Percentiles rank a stretch among this genome's conserved stretches.
Evolutionary conservation across 2,888 invertebrate genomes (phyloP).

Genomic region (Phyto melanocephala): DNA sequence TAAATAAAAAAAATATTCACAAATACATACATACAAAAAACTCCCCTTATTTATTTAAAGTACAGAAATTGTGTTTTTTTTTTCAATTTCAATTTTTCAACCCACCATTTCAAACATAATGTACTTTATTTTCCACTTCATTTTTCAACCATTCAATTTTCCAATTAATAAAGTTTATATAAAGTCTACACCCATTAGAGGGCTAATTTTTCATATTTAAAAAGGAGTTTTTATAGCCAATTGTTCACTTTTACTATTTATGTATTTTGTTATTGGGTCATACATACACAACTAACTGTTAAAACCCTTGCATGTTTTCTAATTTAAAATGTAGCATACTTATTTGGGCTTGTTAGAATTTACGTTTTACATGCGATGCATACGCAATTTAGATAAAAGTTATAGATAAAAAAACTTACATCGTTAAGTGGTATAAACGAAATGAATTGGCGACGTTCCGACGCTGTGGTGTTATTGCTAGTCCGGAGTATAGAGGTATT

Average conservation of each 20-base stretch:
- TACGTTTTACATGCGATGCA: too few relatives aligned
- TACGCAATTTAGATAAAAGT: too few relatives aligned
- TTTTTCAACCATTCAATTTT: constrained; percentile 53
- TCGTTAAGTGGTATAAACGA: too few relatives aligned
- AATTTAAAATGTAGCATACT: not conserved
- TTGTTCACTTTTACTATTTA: constrained; percentile 10
- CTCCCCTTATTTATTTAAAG: constrained; percentile 37
- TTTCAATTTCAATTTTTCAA: constrained; percentile 45
- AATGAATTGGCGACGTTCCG: too few relatives aligned
- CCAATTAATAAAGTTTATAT: constrained; percentile 58
- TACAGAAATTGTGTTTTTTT: constrained; percentile 48
- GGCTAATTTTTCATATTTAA: constrained; percentile 37
- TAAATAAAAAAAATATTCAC: not conserved
- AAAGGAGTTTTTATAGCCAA: constrained; percentile 19
- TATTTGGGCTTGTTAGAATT: not conserved
- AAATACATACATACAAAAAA: not conserved
- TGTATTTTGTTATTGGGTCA: not conserved
- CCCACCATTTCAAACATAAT: constrained; percentile 49
- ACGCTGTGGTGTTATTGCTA: too few relatives aligned
- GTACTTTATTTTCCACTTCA: constrained; percentile 6
- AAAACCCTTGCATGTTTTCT: not conserved
- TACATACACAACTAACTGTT: not conserved
- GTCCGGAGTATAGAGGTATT: too few relatives aligned
- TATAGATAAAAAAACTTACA: too few relatives aligned
- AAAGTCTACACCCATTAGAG: constrained; percentile 18